These are phyloP conservation scores for Myrmophylax atrothorax DNA, from an alignment of 2,113 vertebrate species.

Conservation along the genomic window DNA sequence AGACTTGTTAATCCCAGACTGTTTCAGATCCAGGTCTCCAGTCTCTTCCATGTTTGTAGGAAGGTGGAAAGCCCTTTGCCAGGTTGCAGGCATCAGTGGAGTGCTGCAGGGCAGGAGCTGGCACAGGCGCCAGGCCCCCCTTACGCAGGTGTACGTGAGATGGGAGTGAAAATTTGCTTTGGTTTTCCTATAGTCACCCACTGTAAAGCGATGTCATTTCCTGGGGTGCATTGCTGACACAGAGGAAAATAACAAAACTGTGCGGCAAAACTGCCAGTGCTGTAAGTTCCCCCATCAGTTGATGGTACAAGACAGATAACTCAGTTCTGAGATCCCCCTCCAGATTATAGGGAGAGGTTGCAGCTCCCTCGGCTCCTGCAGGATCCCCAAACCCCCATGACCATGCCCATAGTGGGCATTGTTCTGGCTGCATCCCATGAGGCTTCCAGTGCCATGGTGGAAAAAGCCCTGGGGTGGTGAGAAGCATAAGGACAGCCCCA, in stretches of 20 bases:
- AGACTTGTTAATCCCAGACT: neutral
- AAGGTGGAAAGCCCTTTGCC: neutral
- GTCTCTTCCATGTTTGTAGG: neutral
- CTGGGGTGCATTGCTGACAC: neutral
- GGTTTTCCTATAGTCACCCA: neutral
- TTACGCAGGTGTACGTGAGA: accelerated
- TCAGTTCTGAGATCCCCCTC: neutral
- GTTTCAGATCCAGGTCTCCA: neutral
- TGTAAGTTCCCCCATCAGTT: neutral
- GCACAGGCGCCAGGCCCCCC: neutral
- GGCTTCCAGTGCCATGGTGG: neutral
- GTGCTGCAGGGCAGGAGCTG: neutral
- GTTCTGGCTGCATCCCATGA: accelerated
- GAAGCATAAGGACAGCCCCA: neutral
- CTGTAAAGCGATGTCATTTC: neutral
- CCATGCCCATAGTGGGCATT: accelerated
- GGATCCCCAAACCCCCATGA: neutral
- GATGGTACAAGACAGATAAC: neutral
- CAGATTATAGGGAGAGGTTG: neutral
- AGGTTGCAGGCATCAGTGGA: accelerated
- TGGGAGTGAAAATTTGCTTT: neutral
- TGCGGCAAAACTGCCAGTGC: neutral
- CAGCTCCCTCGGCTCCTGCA: neutral
- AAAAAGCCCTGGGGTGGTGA: neutral
- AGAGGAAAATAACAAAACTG: neutral